Evolutionary conservation across 1,140 invertebrate species (phyloP).

Genomic region (Caenorhabditis briggsae): DNA sequence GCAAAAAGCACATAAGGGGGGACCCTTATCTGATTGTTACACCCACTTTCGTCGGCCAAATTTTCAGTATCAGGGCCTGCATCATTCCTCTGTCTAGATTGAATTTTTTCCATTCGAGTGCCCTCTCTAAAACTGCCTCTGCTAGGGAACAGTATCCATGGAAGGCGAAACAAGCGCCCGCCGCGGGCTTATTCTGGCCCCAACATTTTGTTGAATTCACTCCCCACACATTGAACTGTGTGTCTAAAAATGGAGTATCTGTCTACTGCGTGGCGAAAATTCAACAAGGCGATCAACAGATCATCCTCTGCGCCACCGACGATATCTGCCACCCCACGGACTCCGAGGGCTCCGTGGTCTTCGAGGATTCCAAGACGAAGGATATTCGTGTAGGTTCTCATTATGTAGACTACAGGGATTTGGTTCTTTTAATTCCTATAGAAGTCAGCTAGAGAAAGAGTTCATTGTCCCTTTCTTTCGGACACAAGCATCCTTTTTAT

Average conservation of each 20-base stretch:
- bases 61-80: too few species aligned
- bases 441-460: background rate
- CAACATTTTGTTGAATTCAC: background rate
- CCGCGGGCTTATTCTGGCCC: slow-evolving; percentile 17
- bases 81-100: too few species aligned
- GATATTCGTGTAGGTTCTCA: too few species aligned
- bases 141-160: slow-evolving; percentile 51
- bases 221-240: background rate
- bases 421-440: too few species aligned
- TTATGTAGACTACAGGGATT: too few species aligned
- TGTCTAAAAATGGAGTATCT: background rate
- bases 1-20: too few species aligned
- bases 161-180: background rate
- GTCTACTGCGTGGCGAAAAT: background rate
- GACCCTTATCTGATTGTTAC: too few species aligned
- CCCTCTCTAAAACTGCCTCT: slow-evolving; percentile 4
- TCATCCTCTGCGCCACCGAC: background rate
- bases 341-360: background rate
- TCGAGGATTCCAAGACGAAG: too few species aligned
- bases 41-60: too few species aligned
- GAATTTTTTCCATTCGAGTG: slow-evolving; percentile 4
- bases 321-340: background rate
- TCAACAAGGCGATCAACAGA: background rate
- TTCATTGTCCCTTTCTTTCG: background rate
- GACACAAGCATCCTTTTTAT: background rate